Evolutionary conservation across 2,113 vertebrate genomes (phyloP).

Genomic region (Notothenia coriiceps): DNA sequence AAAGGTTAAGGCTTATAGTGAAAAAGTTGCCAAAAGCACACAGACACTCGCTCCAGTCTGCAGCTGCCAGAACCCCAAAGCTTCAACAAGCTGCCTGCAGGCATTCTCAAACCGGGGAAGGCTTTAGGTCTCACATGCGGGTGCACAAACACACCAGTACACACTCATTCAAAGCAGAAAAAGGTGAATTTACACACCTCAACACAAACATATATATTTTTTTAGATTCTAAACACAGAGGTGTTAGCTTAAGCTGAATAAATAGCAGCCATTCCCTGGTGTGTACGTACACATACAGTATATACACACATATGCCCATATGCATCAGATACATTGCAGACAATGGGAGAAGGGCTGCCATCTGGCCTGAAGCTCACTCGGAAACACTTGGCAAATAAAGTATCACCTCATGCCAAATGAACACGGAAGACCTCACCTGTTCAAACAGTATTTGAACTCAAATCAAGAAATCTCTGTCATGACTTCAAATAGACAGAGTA

Average conservation of each 20-base stretch:
- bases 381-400: constrained; percentile 17
- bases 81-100: constrained; percentile 69
- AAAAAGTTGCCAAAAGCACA: constrained; percentile 66
- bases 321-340: constrained; percentile 30
- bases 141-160: constrained; percentile 3
- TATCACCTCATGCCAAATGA: constrained; percentile 29
- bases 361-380: constrained; percentile 34
- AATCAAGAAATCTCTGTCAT: not conserved
- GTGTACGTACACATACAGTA: not conserved
- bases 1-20: constrained; percentile 54
- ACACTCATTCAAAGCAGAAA: constrained; percentile 21
- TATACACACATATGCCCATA: not conserved
- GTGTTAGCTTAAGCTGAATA: not conserved
- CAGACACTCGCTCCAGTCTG: constrained; percentile 47
- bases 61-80: constrained; percentile 74
- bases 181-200: constrained; percentile 17
- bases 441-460: constrained; percentile 25
- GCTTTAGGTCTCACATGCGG: constrained; percentile 43
- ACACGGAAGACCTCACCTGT: constrained; percentile 32
- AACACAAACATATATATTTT: constrained; percentile 6
- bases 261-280: not conserved
- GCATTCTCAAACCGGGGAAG: constrained; percentile 49
- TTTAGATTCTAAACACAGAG: constrained; percentile 13
- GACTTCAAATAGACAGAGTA: not conserved
- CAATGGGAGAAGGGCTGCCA: constrained; percentile 34